A percentile compares a stretch with the other conserved stretches of the same genome.
These are phyloP conservation scores for Aculops lycopersici DNA, from an alignment of 1,140 invertebrate genomes.

Conservation along the genomic window DNA sequence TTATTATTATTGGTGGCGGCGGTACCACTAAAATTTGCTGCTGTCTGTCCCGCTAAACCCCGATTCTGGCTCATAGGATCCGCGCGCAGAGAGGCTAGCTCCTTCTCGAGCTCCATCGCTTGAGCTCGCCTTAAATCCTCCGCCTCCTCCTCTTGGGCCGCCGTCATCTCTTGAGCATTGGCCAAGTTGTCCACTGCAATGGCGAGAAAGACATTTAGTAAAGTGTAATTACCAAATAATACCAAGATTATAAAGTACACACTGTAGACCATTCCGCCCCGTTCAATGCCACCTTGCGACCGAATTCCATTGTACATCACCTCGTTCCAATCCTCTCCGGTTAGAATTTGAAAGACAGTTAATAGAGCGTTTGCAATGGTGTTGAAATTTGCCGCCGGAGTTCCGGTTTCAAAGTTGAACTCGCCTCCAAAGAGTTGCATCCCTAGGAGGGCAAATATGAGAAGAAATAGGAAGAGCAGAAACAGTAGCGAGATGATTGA, in stretches of 20 bases:
- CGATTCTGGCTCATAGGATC: no score
- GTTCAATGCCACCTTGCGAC: slow-evolving; percentile 52
- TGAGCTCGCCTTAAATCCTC: slow-evolving; percentile 64
- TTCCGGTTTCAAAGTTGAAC: slow-evolving; percentile 15
- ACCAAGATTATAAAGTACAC: slow-evolving; percentile 97
- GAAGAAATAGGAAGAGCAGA: slow-evolving; percentile 98
- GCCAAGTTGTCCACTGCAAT: slow-evolving; percentile 99
- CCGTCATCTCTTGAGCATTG: slow-evolving; percentile 95
- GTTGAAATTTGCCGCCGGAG: slow-evolving; percentile 92
- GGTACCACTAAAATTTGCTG: no score
- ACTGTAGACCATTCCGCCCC: slow-evolving; percentile 96
- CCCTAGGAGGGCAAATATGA: slow-evolving; percentile 95
- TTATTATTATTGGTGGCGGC: no score
- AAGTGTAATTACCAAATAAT: slow-evolving; percentile 84
- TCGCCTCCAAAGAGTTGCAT: slow-evolving; percentile 98
- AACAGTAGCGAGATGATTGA: slow-evolving; percentile 98
- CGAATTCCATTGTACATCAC: slow-evolving; percentile 98
- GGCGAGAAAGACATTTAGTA: slow-evolving; percentile 99
- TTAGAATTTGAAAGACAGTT: slow-evolving; percentile 98
- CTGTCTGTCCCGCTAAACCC: no score
- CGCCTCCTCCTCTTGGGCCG: slow-evolving; percentile 89
- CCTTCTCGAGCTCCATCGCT: slow-evolving; percentile 49
- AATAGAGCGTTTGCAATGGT: slow-evolving; percentile 94
- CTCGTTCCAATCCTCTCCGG: slow-evolving; percentile 99
- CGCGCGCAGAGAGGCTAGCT: slow-evolving; percentile 57